Evolutionary conservation across 2,113 vertebrate species (phyloP).

Genomic region (Chiloscyllium plagiosum): DNA sequence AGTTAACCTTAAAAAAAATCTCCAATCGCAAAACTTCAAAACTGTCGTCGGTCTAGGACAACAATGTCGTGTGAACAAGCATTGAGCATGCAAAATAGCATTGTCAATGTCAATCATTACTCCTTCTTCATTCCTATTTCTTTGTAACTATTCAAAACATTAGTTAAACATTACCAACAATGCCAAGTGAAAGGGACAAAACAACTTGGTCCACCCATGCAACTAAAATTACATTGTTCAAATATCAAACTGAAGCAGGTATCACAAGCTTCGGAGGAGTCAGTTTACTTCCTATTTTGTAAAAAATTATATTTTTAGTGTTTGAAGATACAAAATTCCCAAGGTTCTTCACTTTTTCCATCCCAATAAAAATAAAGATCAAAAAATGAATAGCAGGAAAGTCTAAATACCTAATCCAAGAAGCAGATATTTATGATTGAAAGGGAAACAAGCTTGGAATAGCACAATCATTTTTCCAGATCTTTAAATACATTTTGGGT

Average conservation of each 20-base stretch:
- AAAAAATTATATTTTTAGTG: neutral
- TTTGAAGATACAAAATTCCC: neutral
- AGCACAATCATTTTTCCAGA: neutral
- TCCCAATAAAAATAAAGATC: neutral
- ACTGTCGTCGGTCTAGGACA: neutral
- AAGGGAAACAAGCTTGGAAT: neutral
- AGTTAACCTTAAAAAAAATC: neutral
- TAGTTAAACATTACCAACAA: neutral
- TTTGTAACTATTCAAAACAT: neutral
- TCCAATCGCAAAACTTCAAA: neutral
- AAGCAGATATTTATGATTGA: neutral
- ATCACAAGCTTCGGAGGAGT: neutral
- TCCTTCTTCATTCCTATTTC: neutral
- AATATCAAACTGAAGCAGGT: neutral
- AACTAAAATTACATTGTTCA: neutral
- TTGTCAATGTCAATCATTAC: neutral
- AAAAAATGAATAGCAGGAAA: neutral
- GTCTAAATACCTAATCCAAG: neutral
- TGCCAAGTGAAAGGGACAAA: neutral
- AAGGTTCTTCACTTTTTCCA: neutral
- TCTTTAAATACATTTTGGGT: neutral
- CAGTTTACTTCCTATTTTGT: neutral
- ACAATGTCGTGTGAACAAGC: neutral
- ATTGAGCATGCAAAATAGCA: neutral
- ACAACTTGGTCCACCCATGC: neutral